Percentiles rank a stretch among this genome's conserved stretches.
phyloP scores from a whole-genome alignment of 2,888 invertebrate genomes.

The Euzetes globulus region DNA sequence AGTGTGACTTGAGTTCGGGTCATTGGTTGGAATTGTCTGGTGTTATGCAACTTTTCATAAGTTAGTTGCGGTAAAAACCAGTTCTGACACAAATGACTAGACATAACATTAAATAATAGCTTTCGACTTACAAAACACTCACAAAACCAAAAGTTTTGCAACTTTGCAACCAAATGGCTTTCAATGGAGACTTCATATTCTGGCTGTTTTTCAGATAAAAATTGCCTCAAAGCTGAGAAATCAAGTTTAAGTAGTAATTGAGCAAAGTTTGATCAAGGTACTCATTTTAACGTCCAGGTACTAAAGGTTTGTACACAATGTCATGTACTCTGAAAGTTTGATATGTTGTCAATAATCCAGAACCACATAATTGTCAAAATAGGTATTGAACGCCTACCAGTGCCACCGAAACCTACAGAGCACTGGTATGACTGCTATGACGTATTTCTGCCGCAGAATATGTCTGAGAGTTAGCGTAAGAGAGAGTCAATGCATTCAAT shows the following conservation, averaged over 20 bases:
- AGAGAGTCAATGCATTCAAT: not conserved
- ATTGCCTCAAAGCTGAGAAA: no score
- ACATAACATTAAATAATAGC: not conserved
- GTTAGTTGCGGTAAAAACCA: not conserved
- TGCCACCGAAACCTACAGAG: not conserved
- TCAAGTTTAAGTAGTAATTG: no score
- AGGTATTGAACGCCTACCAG: not conserved
- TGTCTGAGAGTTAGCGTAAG: not conserved
- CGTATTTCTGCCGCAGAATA: constrained; percentile 11
- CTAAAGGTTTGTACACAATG: no score
- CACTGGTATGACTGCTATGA: not conserved
- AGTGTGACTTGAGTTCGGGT: not conserved
- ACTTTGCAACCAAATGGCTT: not conserved
- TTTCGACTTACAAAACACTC: not conserved
- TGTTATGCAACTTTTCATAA: no score
- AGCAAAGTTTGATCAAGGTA: no score
- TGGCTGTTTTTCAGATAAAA: no score
- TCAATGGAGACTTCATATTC: not conserved
- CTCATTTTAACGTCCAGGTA: no score
- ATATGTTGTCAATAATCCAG: not conserved
- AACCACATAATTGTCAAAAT: not conserved
- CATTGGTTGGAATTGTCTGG: not conserved
- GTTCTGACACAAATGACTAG: not conserved
- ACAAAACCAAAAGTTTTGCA: not conserved
- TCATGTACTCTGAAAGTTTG: no score